Base-by-base conservation (phyloP, 2,888 invertebrate genomes). In the Drosophila fungiperda region DNA sequence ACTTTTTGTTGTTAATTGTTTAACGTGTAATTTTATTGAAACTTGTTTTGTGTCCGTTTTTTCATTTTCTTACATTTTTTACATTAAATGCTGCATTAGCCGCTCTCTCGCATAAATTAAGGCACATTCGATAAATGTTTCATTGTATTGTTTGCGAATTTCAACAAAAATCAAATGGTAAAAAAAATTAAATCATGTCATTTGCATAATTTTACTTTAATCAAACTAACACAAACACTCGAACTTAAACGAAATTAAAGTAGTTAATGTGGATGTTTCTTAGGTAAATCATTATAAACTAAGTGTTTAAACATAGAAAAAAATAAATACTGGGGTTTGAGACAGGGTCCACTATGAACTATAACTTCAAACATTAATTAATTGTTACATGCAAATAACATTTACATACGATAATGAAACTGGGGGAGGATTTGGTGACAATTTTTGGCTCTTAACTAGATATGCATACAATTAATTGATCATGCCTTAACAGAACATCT, bases 251-350 rank as follows among this genome's bases (percentile, higher is more conserved):
- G 42, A 59, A 68, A 48, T 69, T 71, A 80, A 71, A 42, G 50
- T 64, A 68, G 36, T 78, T 52, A 32, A 42, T 35, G 38, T 59
- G 48, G 40, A 33, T 23, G 20, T 50, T 53, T 26, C 60, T 68
- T 68, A 54, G 35, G 55, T 63, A 17, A 63, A 42, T 42, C 45
- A 52, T 33, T 54, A 36, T 63, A 66, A 63, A 36, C 32, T 59
- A 54, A 29, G 11, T 11, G 23, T 54, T 20, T 49, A 52, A 26
- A 45, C 9, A 59, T 61, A 58, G 57, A 48, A 12, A 12, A 38
- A 32, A 40, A 57, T 42, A 68, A 78, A 78, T 78, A 78, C 80
- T 78, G 78, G 78, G 80, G 65, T 33, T 64, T 36, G 38, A 65
- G 67, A 64, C 42, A 72, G 33, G 53, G 42, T 49, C 23, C 8